phyloP scores from a whole-genome alignment of 37 sponge, comb jelly and placozoan species.

The Chondrilla cf. caribensis region DNA sequence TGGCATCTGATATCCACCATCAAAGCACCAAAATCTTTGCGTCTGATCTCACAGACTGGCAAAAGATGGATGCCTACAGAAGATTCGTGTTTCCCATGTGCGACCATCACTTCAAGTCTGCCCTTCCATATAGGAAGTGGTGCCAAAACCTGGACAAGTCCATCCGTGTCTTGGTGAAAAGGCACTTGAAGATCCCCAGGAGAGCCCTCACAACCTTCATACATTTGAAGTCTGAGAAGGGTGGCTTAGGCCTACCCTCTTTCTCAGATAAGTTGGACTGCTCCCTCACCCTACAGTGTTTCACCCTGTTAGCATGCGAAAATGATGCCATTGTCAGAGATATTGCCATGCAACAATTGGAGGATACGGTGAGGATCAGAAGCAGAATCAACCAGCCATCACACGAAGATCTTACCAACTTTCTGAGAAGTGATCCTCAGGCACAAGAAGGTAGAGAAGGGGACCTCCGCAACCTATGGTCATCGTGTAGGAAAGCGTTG shows the following conservation, averaged over 20 bases:
- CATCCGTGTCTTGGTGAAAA: constrained; percentile 15
- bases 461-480: background rate
- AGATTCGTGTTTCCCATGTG: constrained; percentile 29
- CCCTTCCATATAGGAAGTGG: constrained; percentile 16
- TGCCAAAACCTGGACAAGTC: background rate
- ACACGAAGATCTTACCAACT: background rate
- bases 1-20: background rate
- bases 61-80: constrained; percentile 53
- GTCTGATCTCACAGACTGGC: constrained; percentile 40
- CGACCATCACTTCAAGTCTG: background rate
- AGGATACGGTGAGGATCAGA: background rate
- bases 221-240: background rate
- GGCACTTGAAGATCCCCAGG: background rate
- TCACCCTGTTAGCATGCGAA: background rate
- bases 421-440: background rate
- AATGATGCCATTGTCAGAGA: background rate
- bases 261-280: constrained; percentile 26
- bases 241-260: constrained; percentile 40
- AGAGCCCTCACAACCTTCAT: background rate
- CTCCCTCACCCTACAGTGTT: background rate
- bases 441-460: background rate
- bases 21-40: background rate
- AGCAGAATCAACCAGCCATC: background rate
- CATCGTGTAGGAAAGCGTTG: background rate
- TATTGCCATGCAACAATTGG: background rate